Percentiles rank a stretch among this genome's conserved stretches.
These are phyloP conservation scores for Fregetta grallaria DNA, from an alignment of 2,113 vertebrate genomes.

Conservation along the genomic window DNA sequence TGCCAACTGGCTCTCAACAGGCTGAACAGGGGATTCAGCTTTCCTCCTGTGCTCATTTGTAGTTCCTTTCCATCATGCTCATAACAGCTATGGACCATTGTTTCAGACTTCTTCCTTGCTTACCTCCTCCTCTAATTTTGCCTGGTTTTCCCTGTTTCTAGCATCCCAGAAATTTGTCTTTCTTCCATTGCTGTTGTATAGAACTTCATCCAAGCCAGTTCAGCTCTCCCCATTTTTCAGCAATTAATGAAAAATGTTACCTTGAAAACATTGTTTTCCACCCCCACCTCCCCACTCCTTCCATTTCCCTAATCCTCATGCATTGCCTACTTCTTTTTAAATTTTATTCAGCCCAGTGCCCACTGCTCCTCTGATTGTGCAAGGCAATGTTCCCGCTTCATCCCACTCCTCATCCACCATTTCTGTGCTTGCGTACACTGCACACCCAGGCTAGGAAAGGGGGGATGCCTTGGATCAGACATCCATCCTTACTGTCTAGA, in stretches of 20 bases:
- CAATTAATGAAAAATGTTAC: background rate
- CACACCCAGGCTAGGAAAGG: rapidly evolving
- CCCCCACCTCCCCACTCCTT: background rate
- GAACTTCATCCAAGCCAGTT: background rate
- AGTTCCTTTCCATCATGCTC: background rate
- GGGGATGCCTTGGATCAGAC: too few species aligned
- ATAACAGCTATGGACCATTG: background rate
- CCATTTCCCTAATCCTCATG: background rate
- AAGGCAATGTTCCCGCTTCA: background rate
- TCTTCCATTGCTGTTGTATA: background rate
- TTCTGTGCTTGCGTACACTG: rapidly evolving
- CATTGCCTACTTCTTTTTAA: background rate
- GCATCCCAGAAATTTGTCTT: background rate
- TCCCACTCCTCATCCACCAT: rapidly evolving
- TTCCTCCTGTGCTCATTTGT: background rate
- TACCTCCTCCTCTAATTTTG: background rate
- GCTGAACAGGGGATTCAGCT: background rate
- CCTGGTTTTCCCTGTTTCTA: background rate
- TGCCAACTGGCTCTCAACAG: background rate
- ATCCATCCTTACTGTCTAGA: background rate
- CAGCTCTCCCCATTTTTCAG: background rate
- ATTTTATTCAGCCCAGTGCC: background rate
- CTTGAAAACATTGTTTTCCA: background rate
- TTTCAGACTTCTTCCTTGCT: background rate
- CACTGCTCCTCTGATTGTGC: rapidly evolving